A percentile compares a stretch with the other conserved stretches of the same genome.
Evolutionary conservation across 2,797 vertebrate species (phyloP).

Genomic region (Danionella dracula): DNA sequence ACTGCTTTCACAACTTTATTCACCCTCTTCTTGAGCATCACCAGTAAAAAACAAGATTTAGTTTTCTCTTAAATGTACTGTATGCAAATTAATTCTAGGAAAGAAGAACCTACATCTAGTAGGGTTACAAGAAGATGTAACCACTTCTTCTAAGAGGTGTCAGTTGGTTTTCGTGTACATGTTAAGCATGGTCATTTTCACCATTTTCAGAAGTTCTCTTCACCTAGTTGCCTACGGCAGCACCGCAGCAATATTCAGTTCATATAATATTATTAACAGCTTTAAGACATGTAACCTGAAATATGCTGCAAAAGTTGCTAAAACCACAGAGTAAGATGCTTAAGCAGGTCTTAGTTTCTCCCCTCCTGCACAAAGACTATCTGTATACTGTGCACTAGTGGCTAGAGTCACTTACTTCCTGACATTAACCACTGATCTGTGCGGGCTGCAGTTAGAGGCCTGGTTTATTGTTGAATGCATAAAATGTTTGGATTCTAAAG

Average conservation of each 20-base stretch:
- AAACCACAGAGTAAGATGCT: slow-evolving; percentile 1
- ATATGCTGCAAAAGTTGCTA: not conserved
- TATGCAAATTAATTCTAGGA: not conserved
- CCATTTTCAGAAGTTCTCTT: too few species aligned
- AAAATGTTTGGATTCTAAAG: not conserved
- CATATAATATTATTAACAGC: not conserved
- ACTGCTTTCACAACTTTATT: too few species aligned
- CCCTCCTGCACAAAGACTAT: not conserved
- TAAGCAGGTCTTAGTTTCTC: not conserved
- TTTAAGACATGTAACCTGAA: not conserved
- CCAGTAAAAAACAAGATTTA: too few species aligned
- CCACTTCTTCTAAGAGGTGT: not conserved
- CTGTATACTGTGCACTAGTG: not conserved
- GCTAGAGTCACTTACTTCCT: not conserved
- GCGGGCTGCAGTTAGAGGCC: not conserved
- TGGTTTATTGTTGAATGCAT: not conserved
- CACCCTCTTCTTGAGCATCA: too few species aligned
- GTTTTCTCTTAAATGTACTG: too few species aligned
- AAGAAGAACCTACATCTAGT: slow-evolving; percentile 3
- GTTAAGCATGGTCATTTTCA: not conserved
- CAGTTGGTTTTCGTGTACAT: not conserved
- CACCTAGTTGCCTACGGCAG: too few species aligned
- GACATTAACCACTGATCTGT: not conserved
- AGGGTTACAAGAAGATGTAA: not conserved
- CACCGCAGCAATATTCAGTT: not conserved